These are phyloP conservation scores for Scaptomyza pallida DNA, from an alignment of 1,140 invertebrate species.

Conservation along the genomic window DNA sequence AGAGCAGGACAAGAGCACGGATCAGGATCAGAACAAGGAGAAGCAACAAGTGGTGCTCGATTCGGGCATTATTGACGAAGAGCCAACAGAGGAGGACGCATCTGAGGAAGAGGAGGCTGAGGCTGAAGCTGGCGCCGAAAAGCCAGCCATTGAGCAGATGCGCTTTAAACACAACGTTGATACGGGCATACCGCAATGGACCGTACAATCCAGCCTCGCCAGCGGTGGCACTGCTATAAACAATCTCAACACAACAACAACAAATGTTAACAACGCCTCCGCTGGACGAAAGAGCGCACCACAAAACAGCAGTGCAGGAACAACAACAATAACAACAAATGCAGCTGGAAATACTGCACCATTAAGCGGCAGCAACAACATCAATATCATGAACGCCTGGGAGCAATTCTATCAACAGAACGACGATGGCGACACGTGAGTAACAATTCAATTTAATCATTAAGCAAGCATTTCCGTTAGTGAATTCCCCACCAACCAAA, in stretches of 20 bases:
- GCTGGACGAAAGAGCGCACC: slow-evolving; percentile 31
- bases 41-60: slow-evolving; percentile 50
- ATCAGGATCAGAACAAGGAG: slow-evolving; percentile 24
- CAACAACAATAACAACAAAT: slow-evolving; percentile 32
- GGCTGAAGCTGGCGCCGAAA: slow-evolving; percentile 25
- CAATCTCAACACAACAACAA: slow-evolving; percentile 53
- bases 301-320: slow-evolving; percentile 20
- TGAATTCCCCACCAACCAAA: slow-evolving; percentile 42
- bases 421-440: slow-evolving; percentile 90
- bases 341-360: slow-evolving; percentile 38
- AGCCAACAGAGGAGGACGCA: slow-evolving; percentile 38
- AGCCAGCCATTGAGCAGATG: slow-evolving; percentile 52
- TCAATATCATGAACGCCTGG: slow-evolving; percentile 83
- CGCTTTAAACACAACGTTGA: slow-evolving; percentile 62
- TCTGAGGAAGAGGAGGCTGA: slow-evolving; percentile 24
- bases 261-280: slow-evolving; percentile 21
- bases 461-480: slow-evolving; percentile 44
- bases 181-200: slow-evolving; percentile 65
- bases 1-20: slow-evolving; percentile 23
- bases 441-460: slow-evolving; percentile 61
- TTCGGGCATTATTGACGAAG: slow-evolving; percentile 74
- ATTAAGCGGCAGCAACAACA: slow-evolving; percentile 44
- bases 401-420: slow-evolving; percentile 87
- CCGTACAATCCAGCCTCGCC: slow-evolving; percentile 55
- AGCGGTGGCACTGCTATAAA: slow-evolving; percentile 54